Base-by-base conservation (phyloP, 2,888 invertebrate species). In the Gymnocheta viridis region DNA sequence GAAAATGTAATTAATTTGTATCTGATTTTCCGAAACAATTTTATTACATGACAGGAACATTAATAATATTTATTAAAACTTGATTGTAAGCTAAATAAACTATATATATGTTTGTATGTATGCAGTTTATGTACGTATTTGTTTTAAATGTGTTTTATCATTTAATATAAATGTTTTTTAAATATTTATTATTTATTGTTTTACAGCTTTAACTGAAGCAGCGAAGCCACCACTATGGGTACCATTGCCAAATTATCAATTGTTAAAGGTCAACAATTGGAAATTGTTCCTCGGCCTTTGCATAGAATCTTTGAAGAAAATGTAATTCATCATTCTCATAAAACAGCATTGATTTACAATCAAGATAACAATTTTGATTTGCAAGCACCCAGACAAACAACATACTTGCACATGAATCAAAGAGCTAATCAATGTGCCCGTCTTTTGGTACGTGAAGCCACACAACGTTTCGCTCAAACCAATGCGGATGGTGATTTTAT, bases 241-340 rank as follows among this genome's bases (percentile, higher is more conserved):
- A 95, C 96, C 4, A 92, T 96, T 87, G 96, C 95, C 74, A 94
- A 95, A 88, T 92, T 95, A 82, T 96, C 96, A 0, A 94, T 96
- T 85, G 92, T 96, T 62, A 94, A 94, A 88, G 95, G 95, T 0
- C 92, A 93, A 4, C 93, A 94, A 32, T 92, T 93, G 60, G 90
- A 92, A 2, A 92, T 94, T 17, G 92, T 93, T 5, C 90, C 93
- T 0, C 93, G 93, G 1, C 93, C 93, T 0, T 90, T 96, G 47
- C 93, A 95, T 80, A 91, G 92, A 86, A 91, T 94, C 77, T 94
- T 94, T 85, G 93, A 93, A 88, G 92, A 93, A 49, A 93, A 94
- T 69, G 93, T 95, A n/a, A 87, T 91, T 12, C 92, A 92, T 74
- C 89, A 91, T 72, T 91, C 93, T 62, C 93, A 94, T 64, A 93